Evolutionary conservation across 2,113 vertebrate species (phyloP).

Genomic region (Chloropsis hardwickii): DNA sequence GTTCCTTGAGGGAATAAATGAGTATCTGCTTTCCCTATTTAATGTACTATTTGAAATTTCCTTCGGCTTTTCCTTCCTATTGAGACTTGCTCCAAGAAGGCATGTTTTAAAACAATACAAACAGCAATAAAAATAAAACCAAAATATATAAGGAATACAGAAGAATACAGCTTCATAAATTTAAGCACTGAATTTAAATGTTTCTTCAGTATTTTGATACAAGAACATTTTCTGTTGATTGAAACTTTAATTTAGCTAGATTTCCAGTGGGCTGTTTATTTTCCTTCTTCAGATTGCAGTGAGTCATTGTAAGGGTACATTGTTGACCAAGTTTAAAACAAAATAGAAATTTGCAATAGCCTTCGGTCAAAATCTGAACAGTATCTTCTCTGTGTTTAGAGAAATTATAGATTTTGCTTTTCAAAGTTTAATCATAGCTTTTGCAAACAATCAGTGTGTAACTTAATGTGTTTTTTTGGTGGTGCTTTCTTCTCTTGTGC

Average conservation of each 20-base stretch:
- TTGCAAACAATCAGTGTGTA: neutral
- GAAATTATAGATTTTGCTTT: neutral
- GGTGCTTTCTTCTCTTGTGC: neutral
- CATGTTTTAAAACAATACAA: neutral
- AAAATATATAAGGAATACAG: neutral
- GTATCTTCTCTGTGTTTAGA: neutral
- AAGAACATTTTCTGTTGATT: neutral
- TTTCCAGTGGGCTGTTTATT: conserved; percentile 6
- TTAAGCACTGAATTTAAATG: neutral
- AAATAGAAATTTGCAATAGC: neutral
- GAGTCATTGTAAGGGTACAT: neutral
- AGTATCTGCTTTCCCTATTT: neutral
- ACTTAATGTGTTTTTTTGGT: neutral
- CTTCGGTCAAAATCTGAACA: neutral
- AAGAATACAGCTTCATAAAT: neutral
- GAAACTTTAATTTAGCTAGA: neutral
- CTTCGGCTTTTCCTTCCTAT: neutral
- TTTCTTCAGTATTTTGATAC: neutral
- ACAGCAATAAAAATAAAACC: neutral
- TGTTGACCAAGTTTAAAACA: neutral
- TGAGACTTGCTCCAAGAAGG: neutral
- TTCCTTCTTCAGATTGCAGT: neutral
- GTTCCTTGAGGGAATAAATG: neutral
- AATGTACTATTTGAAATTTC: neutral
- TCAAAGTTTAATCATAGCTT: neutral